phyloP scores from a whole-genome alignment of 1,140 invertebrate genomes.

The Cryptotermes secundus region DNA sequence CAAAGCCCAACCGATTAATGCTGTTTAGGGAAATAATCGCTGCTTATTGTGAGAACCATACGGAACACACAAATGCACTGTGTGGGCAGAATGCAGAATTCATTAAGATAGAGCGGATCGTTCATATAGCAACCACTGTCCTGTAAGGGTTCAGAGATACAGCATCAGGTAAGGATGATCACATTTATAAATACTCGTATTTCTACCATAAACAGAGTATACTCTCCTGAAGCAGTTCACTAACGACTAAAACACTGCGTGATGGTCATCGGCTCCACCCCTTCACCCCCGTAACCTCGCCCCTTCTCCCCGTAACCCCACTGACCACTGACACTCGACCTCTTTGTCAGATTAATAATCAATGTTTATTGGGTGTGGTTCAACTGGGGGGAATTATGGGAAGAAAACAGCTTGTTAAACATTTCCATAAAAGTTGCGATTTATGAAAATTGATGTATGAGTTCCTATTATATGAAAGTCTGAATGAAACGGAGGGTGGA shows the following conservation, averaged over 20 bases:
- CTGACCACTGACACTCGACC: constrained; percentile 16
- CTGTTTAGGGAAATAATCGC: too few relatives aligned
- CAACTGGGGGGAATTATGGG: not conserved
- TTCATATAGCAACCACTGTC: too few relatives aligned
- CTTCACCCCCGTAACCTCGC: too few relatives aligned
- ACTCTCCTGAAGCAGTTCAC: not conserved
- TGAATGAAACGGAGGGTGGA: not conserved
- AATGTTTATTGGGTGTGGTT: constrained; percentile 19
- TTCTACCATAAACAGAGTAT: not conserved
- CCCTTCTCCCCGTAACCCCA: not conserved
- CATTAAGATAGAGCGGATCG: too few relatives aligned
- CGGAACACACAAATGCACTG: too few relatives aligned
- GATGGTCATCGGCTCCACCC: not conserved
- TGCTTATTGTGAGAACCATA: too few relatives aligned
- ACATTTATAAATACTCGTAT: too few relatives aligned
- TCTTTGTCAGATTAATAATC: not conserved
- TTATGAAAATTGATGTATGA: constrained; percentile 12
- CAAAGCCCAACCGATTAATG: too few relatives aligned
- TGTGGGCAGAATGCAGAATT: too few relatives aligned
- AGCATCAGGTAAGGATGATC: too few relatives aligned
- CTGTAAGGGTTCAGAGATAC: too few relatives aligned
- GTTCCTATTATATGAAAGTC: not conserved
- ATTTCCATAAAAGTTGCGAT: constrained; percentile 8
- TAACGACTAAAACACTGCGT: not conserved
- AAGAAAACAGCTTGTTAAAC: constrained; percentile 14